Evolutionary conservation across 2,888 invertebrate genomes (phyloP).

Genomic region (Sphaerophoria taeniata): DNA sequence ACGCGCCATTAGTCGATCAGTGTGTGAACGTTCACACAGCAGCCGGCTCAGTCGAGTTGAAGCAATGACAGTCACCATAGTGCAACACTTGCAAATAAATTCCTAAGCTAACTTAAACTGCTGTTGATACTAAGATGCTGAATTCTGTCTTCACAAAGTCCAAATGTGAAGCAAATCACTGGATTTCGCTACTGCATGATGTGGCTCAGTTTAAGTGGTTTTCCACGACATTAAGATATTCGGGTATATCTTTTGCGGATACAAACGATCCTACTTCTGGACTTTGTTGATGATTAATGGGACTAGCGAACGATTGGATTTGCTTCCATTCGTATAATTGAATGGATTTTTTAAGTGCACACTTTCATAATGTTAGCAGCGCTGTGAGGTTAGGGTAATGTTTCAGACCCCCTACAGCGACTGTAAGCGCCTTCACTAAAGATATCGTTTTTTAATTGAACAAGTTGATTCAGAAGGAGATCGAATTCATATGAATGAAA

Average conservation of each 20-base stretch:
- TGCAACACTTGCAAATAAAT: conserved; percentile 26
- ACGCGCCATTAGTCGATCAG: conserved; percentile 65
- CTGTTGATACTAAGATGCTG: conserved; percentile 17
- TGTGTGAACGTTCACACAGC: conserved; percentile 73
- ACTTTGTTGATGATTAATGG: conserved; percentile 66
- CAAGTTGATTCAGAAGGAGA: conserved; percentile 36
- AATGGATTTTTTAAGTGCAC: background rate
- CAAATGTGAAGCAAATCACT: conserved; percentile 26
- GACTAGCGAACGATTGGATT: conserved; percentile 48
- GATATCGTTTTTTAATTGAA: conserved; percentile 42
- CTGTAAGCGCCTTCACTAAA: conserved; percentile 9
- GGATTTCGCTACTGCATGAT: conserved; percentile 32
- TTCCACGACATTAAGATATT: conserved; percentile 25
- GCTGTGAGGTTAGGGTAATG: background rate
- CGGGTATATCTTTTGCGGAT: conserved; percentile 50
- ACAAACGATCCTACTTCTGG: conserved; percentile 28
- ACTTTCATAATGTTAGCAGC: too few relatives aligned
- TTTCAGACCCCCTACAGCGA: conserved; percentile 3
- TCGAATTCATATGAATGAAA: conserved; percentile 3
- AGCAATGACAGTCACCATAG: conserved; percentile 6
- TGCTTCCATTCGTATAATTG: conserved; percentile 40
- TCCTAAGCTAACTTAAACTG: conserved; percentile 17
- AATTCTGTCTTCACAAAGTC: conserved; percentile 17
- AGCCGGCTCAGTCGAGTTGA: background rate
- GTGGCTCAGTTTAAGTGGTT: conserved; percentile 41